phyloP scores from a whole-genome alignment of 2,797 vertebrate genomes.

The Zalophus californianus region DNA sequence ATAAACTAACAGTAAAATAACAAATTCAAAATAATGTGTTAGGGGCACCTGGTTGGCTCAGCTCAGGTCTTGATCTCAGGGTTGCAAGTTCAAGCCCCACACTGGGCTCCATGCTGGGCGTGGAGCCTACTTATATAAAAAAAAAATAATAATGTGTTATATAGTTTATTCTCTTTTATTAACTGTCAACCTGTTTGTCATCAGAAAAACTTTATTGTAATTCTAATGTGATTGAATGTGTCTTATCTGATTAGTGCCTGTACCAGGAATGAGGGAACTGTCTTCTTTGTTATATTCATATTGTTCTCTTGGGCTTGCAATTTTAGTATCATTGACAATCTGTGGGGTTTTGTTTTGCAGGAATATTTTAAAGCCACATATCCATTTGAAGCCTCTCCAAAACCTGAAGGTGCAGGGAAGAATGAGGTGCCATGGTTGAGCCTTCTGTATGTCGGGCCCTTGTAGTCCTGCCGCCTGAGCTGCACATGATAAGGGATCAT shows the following conservation, averaged over 20 bases:
- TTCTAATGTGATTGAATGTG: not conserved
- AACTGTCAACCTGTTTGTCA: not conserved
- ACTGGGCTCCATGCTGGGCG: not conserved
- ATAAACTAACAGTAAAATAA: not conserved
- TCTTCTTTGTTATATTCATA: conserved; percentile 1
- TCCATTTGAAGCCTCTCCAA: not conserved
- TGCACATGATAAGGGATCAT: not conserved
- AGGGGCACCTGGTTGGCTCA: not conserved
- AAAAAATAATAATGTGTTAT: not conserved
- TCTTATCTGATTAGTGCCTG: not conserved
- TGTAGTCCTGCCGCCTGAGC: not conserved
- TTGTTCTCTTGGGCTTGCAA: conserved; percentile 16
- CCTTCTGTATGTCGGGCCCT: not conserved
- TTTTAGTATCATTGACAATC: conserved; percentile 42
- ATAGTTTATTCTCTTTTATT: not conserved
- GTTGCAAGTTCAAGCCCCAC: not conserved
- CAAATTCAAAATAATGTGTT: not conserved
- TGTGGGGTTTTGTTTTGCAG: conserved; percentile 14
- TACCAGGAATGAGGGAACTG: not conserved
- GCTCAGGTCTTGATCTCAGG: not conserved
- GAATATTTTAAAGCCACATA: conserved; percentile 45
- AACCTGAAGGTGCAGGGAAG: not conserved
- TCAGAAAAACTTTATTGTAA: not conserved
- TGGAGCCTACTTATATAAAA: not conserved
- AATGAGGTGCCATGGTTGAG: not conserved